Base-by-base conservation (phyloP, 1,140 invertebrate genomes). In the Heliothis virescens region DNA sequence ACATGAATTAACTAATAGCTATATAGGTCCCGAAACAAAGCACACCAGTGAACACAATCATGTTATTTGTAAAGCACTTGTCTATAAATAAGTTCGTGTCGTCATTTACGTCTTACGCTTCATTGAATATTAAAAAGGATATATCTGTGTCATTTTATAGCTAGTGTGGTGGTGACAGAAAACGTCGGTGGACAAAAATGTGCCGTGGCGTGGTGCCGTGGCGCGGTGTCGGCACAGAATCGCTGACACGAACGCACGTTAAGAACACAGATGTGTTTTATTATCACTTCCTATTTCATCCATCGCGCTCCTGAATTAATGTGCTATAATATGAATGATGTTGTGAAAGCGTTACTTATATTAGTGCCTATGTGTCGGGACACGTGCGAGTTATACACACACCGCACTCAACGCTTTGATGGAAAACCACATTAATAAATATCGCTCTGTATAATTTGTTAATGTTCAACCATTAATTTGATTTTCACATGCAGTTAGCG, bases 251-350 rank as follows among this genome's bases (percentile, higher is more conserved):
- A 41, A 15, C 71, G 7, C 53, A 73, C 71, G 71, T 53, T 59
- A 77, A 59, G 59, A 77, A 83, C 81, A 79, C 86, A 89, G 83
- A 88, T 88, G 86, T 85, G 82, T 88, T 89, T 88, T 89, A 86
- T 83, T 85, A 84, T 86, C 79, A 83, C 81, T 85, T 84, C 82
- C 69, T 52, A 62, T 72, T 79, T 82, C 55, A 83, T 62, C 76
- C 74, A 13, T 18, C 52, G 47, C 79, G 59, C 71, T 79, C 80
- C 50, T 59, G 69, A 72, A 82, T 84, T 86, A 85, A 82, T 79
- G 76, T 71, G 52, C 47, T 77, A 74, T 74, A 67, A 79, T 63
- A 78, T 69, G 76, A 79, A 57, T 76, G 74, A 82, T 72, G 73
- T 82, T 79, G 78, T 79, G 59, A 65, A 81, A 72, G 73, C 71